Conservation (phyloP, 2,888 invertebrate species). For the Meta bourneti region DNA sequence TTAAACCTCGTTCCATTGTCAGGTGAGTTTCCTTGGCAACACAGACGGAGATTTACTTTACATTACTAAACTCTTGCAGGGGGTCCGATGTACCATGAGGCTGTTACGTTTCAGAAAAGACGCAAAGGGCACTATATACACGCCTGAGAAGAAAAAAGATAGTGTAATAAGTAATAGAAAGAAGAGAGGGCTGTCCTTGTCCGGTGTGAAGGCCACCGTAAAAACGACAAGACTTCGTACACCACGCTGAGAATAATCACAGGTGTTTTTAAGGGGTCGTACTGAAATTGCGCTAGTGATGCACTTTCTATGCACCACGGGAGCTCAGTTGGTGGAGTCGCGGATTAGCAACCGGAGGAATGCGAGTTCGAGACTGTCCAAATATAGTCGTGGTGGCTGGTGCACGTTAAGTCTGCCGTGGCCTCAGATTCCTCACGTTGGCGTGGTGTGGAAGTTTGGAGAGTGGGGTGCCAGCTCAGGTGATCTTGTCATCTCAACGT, state of each 20-base stretch:
- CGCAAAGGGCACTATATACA: too few relatives aligned
- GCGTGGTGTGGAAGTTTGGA: too few relatives aligned
- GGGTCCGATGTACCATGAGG: neutral
- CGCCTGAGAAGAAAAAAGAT: neutral
- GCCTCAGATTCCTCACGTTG: too few relatives aligned
- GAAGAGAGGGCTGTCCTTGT: constrained; percentile 32
- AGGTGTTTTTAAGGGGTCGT: neutral
- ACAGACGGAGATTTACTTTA: constrained; percentile 1
- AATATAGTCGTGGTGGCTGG: neutral
- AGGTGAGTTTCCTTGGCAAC: neutral
- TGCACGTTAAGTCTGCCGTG: too few relatives aligned
- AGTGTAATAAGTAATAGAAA: constrained; percentile 3
- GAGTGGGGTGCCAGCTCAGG: too few relatives aligned
- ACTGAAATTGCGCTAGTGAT: constrained; percentile 9
- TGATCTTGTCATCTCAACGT: too few relatives aligned
- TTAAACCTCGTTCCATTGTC: neutral
- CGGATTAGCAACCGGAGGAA: too few relatives aligned
- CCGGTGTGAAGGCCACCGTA: constrained; percentile 53
- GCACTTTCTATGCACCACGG: neutral
- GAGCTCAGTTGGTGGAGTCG: too few relatives aligned
- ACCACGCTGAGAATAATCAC: constrained; percentile 44
- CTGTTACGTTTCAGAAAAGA: too few relatives aligned
- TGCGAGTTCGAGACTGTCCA: too few relatives aligned
- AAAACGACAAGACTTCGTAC: constrained; percentile 30
- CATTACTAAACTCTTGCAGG: neutral